Percentiles rank a stretch among this genome's conserved stretches.
Conservation (phyloP, 2,113 vertebrate genomes). For the Climacteris rufus region DNA sequence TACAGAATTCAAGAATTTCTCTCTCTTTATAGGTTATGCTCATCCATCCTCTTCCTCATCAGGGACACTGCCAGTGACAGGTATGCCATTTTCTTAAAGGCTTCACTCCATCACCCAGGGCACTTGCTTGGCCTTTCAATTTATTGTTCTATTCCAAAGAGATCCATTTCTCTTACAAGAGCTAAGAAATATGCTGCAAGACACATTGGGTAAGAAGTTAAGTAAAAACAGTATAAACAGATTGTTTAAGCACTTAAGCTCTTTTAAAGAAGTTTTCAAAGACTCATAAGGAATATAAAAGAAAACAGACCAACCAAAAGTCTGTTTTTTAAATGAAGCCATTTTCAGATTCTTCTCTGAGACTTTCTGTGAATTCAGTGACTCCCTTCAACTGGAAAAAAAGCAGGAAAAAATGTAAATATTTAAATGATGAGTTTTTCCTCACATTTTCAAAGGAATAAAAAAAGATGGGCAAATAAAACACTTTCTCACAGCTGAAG, state of each 20-base stretch:
- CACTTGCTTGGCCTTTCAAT: neutral
- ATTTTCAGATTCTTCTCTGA: neutral
- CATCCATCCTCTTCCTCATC: neutral
- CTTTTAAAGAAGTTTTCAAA: neutral
- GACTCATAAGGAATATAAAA: neutral
- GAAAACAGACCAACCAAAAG: neutral
- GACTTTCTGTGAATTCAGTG: neutral
- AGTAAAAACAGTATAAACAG: neutral
- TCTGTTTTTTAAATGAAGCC: neutral
- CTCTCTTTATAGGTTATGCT: neutral
- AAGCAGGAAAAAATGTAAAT: neutral
- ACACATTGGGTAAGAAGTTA: neutral
- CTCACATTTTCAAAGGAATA: neutral
- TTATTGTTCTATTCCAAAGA: neutral
- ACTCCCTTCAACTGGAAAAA: neutral
- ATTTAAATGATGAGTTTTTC: neutral
- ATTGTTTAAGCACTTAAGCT: neutral
- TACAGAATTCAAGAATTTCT: neutral
- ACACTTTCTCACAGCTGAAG: neutral
- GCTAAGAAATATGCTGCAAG: neutral
- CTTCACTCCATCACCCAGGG: neutral
- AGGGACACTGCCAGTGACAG: neutral
- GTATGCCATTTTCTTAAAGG: neutral
- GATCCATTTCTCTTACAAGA: neutral
- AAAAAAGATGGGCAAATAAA: neutral